Evolutionary conservation across 1,140 invertebrate genomes (phyloP).

Genomic region (Holcopasites calliopsidis): DNA sequence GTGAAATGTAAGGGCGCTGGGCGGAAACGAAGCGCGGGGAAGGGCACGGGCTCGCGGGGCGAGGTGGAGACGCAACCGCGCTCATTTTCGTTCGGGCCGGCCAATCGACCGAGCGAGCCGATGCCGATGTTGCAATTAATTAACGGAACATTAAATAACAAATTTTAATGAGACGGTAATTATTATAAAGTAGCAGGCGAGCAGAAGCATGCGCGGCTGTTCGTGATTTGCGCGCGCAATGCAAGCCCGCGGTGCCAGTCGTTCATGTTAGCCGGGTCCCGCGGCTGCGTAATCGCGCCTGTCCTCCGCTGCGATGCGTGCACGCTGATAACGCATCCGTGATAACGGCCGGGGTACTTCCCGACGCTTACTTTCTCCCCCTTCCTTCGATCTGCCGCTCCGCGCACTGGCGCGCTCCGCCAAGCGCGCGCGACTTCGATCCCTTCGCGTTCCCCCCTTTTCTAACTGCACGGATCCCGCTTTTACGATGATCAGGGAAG

Average conservation of each 20-base stretch:
- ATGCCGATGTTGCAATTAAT: slow-evolving; percentile 69
- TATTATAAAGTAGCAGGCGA: slow-evolving; percentile 78
- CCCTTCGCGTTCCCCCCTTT: neutral
- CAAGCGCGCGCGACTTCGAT: neutral
- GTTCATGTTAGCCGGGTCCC: slow-evolving; percentile 74
- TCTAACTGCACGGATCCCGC: too few relatives aligned
- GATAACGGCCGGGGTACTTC: slow-evolving; percentile 47
- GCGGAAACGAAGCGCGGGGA: too few relatives aligned
- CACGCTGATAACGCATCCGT: slow-evolving; percentile 60
- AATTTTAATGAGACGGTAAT: slow-evolving; percentile 79
- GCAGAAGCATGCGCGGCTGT: slow-evolving; percentile 66
- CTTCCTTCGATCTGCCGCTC: neutral
- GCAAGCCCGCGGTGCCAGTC: slow-evolving; percentile 28
- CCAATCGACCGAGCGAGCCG: slow-evolving; percentile 37
- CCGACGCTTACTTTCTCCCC: neutral
- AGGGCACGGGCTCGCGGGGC: neutral
- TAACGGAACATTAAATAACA: slow-evolving; percentile 78
- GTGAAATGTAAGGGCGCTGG: neutral
- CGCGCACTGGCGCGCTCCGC: slow-evolving; percentile 16
- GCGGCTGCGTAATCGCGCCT: slow-evolving; percentile 72
- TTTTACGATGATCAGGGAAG: too few relatives aligned
- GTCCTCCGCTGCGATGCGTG: slow-evolving; percentile 57
- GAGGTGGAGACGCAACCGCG: slow-evolving; percentile 17
- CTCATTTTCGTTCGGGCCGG: slow-evolving; percentile 50
- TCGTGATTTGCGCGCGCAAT: slow-evolving; percentile 51